These are phyloP conservation scores for Rhagoletis zephyria DNA, from an alignment of 1,140 invertebrate species.

Conservation along the genomic window DNA sequence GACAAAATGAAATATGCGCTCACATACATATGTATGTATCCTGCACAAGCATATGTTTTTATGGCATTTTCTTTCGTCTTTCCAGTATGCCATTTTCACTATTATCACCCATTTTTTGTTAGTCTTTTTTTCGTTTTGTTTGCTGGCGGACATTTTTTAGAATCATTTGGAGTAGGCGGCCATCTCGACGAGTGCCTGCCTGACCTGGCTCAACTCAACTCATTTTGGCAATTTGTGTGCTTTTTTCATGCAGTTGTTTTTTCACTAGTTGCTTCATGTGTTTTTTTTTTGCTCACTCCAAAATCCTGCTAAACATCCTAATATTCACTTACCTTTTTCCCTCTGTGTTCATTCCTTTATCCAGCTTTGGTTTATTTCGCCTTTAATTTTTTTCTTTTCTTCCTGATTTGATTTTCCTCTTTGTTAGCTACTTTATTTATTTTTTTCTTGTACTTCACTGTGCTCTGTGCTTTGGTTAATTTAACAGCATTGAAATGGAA, in stretches of 20 bases:
- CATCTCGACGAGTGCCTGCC: background rate
- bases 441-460: background rate
- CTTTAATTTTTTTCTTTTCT: background rate
- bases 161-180: background rate
- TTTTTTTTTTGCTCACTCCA: background rate
- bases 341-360: background rate
- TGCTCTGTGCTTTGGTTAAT: constrained; percentile 22
- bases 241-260: background rate
- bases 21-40: background rate
- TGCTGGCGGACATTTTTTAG: constrained; percentile 16
- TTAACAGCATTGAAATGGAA: constrained; percentile 35
- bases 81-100: constrained; percentile 10
- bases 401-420: background rate
- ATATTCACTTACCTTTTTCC: background rate
- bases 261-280: constrained; percentile 8
- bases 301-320: background rate
- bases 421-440: background rate
- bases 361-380: background rate
- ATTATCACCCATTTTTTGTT: constrained; percentile 11
- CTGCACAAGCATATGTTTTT: constrained; percentile 1
- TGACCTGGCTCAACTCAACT: constrained; percentile 22
- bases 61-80: background rate
- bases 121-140: background rate
- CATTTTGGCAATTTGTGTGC: constrained; percentile 11
- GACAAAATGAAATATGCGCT: background rate